Evolutionary conservation across 2,797 vertebrate species (phyloP), one percentile per base, ranked within the genome.

Genomic region (Sparus aurata): DNA sequence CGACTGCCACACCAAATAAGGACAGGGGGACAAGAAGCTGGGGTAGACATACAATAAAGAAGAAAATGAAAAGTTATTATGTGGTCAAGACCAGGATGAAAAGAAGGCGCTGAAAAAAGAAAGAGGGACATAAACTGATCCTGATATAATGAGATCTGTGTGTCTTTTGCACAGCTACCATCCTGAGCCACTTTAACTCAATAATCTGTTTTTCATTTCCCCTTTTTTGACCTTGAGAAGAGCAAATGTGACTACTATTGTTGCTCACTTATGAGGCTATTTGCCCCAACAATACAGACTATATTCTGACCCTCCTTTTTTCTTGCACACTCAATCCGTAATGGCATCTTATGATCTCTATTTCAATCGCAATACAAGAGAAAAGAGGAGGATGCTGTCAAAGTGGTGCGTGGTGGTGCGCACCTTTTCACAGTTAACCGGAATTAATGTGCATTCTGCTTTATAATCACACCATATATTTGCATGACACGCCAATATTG

Each of bases 11-110:
- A 60, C 30, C 57, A 49, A 72, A 79, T 63, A 65, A 62, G 50
- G 68, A 71, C 22, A 67, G 65, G 16, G 52, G 54, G 54, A 34
- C 30, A 47, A 45, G 18, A 34, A n/a, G 47, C 8, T 7, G 12
- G 27, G 25, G 41, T 73, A 76, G 54, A 41, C 68, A 61, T 27
- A 62, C 53, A 82, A 81, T 78, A 88, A 80, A 34, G n/a, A 43
- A 55, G 54, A 73, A 59, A 89, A 80, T 82, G 73, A 89, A 91
- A 90, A 83, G 38, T 46, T 83, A 85, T 75, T 86, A 80, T 81
- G 57, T 58, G 69, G 66, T 82, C 66, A 59, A 64, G 27, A 63
- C 57, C 41, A 65, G 47, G 61, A 73, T 69, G 34, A 77, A 73
- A 71, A 41, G 38, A 53, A 69, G 38, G 57, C 38, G 38, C n/a